Conservation (phyloP, 2,888 invertebrate genomes). For the Hanleya hanleyi region DNA sequence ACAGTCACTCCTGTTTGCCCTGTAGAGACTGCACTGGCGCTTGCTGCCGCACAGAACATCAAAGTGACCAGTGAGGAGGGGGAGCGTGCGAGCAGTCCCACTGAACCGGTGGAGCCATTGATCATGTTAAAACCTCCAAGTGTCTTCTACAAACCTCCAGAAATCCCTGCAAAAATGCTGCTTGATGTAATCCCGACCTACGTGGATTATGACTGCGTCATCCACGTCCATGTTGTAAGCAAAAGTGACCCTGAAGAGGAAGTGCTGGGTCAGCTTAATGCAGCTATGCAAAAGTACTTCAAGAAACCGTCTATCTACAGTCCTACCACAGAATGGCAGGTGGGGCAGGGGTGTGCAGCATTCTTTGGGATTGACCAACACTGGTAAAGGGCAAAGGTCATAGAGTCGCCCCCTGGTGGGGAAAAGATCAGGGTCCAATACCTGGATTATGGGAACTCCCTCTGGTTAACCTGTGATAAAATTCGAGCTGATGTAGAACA, state of each 20-base stretch:
- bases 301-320: neutral
- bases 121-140: neutral
- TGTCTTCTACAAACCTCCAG: conserved; percentile 3
- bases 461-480: conserved; percentile 77
- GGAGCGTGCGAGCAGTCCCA: conserved; percentile 79
- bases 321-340: conserved; percentile 34
- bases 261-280: neutral
- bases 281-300: neutral
- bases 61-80: conserved; percentile 70
- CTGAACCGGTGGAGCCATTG: conserved; percentile 50
- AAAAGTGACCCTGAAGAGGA: conserved; percentile 31
- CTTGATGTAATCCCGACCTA: conserved; percentile 50
- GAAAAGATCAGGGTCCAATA: conserved; percentile 77
- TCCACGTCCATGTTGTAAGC: conserved; percentile 58
- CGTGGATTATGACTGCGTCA: conserved; percentile 75
- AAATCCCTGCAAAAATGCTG: neutral
- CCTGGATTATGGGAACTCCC: conserved; percentile 88
- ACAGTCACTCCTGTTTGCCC: no score
- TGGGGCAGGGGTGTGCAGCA: conserved; percentile 76
- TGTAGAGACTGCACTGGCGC: no score
- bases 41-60: neutral
- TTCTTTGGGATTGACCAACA: conserved; percentile 75
- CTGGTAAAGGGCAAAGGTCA: conserved; percentile 80
- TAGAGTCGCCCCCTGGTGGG: conserved; percentile 25
- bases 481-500: conserved; percentile 52